Percentiles rank a stretch among this genome's conserved stretches.
These are phyloP conservation scores for Cydia pomonella DNA, from an alignment of 1,140 invertebrate genomes.

Conservation along the genomic window DNA sequence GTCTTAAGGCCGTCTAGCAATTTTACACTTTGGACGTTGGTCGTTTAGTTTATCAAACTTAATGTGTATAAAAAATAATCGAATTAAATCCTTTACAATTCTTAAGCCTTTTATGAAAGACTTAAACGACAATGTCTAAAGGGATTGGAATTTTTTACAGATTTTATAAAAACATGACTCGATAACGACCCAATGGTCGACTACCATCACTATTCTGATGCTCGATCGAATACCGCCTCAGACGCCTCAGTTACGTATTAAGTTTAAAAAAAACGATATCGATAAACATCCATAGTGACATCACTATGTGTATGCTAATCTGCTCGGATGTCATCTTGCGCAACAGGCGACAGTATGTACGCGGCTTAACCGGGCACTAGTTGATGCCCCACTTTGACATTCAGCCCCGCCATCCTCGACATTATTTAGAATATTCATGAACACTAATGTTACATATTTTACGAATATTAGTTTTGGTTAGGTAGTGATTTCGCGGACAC, in stretches of 20 bases:
- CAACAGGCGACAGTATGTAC: conserved; percentile 71
- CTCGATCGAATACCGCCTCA: too few species aligned
- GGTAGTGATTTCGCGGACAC: conserved; percentile 7
- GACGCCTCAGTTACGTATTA: background rate
- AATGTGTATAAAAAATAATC: too few species aligned
- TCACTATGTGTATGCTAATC: conserved; percentile 71
- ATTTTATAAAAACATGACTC: background rate
- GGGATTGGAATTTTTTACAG: too few species aligned
- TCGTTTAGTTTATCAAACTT: too few species aligned
- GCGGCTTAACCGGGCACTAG: conserved; percentile 63
- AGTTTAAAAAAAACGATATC: conserved; percentile 35
- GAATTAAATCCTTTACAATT: too few species aligned
- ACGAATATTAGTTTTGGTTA: conserved; percentile 20
- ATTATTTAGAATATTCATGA: conserved; percentile 35
- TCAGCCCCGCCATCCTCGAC: conserved; percentile 42
- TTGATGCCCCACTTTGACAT: conserved; percentile 58
- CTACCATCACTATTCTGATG: too few species aligned
- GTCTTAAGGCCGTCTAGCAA: too few species aligned
- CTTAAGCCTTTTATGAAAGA: too few species aligned
- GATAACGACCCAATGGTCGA: background rate
- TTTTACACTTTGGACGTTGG: too few species aligned
- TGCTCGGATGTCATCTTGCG: conserved; percentile 77
- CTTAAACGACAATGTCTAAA: too few species aligned
- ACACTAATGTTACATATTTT: conserved; percentile 30
- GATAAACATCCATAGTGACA: conserved; percentile 38